phyloP scores from a whole-genome alignment of 2,797 vertebrate genomes.

The Pteronotus mesoamericanus region DNA sequence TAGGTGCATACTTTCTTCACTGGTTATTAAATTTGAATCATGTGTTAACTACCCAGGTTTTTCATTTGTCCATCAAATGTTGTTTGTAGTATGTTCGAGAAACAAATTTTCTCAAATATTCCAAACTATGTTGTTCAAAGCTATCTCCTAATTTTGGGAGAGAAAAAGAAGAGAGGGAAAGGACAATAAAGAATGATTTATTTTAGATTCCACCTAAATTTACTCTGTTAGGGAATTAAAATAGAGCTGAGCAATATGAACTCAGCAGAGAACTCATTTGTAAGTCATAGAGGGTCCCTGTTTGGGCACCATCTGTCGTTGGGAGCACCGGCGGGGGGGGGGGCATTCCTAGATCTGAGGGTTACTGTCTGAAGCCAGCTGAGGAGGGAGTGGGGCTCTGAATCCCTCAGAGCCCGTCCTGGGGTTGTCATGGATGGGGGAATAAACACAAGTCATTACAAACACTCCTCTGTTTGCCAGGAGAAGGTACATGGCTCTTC shows the following conservation, averaged over 20 bases:
- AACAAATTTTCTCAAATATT: slow-evolving; percentile 37
- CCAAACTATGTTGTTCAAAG: not conserved
- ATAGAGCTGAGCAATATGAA: not conserved
- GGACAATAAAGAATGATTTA: not conserved
- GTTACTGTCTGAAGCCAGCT: too few relatives aligned
- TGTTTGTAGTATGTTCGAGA: slow-evolving; percentile 64
- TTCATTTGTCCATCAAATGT: slow-evolving; percentile 74
- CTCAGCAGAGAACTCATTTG: not conserved
- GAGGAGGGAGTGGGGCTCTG: too few relatives aligned
- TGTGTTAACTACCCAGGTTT: slow-evolving; percentile 78
- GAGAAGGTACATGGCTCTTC: too few relatives aligned
- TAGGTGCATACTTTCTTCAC: slow-evolving; percentile 73
- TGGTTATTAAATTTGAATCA: slow-evolving; percentile 82
- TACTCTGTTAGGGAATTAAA: not conserved
- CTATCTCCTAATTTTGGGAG: not conserved
- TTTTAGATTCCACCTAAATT: not conserved
- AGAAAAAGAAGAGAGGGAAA: not conserved
- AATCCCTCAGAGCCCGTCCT: too few relatives aligned
- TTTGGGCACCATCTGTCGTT: too few relatives aligned
- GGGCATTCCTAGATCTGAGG: too few relatives aligned
- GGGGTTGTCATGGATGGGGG: too few relatives aligned
- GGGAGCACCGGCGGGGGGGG: too few relatives aligned
- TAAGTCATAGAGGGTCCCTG: not conserved
- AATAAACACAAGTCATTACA: too few relatives aligned
- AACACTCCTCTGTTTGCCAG: too few relatives aligned